Evolutionary conservation across 2,888 invertebrate species (phyloP), one percentile per base, ranked within the genome.

Genomic region (Drosophila peninsularis): DNA sequence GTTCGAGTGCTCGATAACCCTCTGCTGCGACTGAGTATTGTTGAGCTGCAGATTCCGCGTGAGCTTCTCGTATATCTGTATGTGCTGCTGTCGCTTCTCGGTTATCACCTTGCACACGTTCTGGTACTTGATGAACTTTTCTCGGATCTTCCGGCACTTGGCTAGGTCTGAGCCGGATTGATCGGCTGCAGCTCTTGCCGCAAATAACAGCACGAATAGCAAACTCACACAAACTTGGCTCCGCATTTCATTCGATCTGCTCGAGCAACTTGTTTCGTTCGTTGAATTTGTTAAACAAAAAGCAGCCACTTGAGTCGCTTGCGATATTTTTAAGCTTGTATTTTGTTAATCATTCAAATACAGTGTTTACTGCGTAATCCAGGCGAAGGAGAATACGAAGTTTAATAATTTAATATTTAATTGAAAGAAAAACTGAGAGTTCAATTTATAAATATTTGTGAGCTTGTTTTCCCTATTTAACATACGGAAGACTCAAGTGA

Each of bases 91-190:
- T 0, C 17, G 49, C 0, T 19, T 13, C 13, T 19, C 9, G 32
- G 0, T 14, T 32, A 50, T 14, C 7, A 0, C 10, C 0, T 21
- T 50, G 9, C 5, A 21, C 14, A 34, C 13, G 14, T 13, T 14
- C 14, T 34, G 9, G 14, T 34, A 50, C 5, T 32, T 9, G 2
- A 0, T 3, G 2, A 50, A 34, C 2, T 50, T 21, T 5, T 34
- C 5, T 13, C 10, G 13, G 5, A 50, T 21, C 0, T 1, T 9
- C 19, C 2, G 3, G 32, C 11, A 21, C 5, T 27, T n/a, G 1
- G 9, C 17, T 5, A 9, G 14, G 14, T 1, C 0, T 1, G 6
- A 0, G 9, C 5, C 11, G 5, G 7, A 5, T 9, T 1, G 14
- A 9, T 1, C 4, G 5, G 5, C 0, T 5, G 5, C 17, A 1